Conservation (phyloP, 2,888 invertebrate species). For the Calliphora vomitoria region DNA sequence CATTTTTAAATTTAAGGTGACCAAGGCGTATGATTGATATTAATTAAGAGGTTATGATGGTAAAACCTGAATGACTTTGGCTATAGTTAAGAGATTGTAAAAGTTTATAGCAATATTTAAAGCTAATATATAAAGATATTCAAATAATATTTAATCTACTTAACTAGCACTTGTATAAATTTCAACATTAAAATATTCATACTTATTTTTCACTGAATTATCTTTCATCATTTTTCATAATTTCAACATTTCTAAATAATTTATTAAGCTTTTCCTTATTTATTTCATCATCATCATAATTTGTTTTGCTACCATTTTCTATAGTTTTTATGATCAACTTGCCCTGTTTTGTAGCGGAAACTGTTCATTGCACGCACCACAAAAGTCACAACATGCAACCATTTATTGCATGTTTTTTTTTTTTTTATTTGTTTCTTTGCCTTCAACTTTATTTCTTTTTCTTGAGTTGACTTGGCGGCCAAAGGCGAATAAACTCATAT, state of each 20-base stretch:
- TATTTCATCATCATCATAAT: slow-evolving; percentile 22
- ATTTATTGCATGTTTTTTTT: slow-evolving; percentile 56
- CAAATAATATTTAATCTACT: too few species aligned
- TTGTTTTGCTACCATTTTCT: slow-evolving; percentile 5
- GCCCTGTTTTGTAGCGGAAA: slow-evolving; percentile 55
- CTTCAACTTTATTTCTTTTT: slow-evolving; percentile 8
- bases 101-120: too few species aligned
- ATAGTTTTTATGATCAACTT: slow-evolving; percentile 19
- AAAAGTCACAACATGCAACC: slow-evolving; percentile 69
- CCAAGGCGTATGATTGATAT: slow-evolving; percentile 25
- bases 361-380: slow-evolving; percentile 69
- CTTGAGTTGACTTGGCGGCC: slow-evolving; percentile 59
- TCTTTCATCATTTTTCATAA: too few species aligned
- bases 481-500: slow-evolving; percentile 70
- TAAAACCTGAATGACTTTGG: background rate
- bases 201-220: too few species aligned
- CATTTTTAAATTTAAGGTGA: background rate
- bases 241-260: background rate
- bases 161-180: too few species aligned
- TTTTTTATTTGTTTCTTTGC: slow-evolving; percentile 40
- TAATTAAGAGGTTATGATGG: background rate
- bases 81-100: background rate
- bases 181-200: too few species aligned
- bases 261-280: slow-evolving; percentile 11
- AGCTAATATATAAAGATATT: too few species aligned